phyloP scores from a whole-genome alignment of 2,888 invertebrate genomes.

The Sphinx pinastri region DNA sequence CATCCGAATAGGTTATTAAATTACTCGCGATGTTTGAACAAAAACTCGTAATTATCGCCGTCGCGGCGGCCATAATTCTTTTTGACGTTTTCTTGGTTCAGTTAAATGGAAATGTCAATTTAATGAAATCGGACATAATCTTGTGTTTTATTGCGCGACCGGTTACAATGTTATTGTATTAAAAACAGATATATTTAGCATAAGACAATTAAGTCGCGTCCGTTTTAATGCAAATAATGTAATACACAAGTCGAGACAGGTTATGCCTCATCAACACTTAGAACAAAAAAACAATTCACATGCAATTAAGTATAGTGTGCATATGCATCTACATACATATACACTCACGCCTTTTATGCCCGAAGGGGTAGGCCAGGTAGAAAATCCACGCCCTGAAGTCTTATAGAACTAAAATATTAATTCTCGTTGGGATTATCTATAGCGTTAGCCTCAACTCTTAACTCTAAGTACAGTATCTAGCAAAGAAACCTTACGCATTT shows the following conservation, averaged over 20 bases:
- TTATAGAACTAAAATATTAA: too few species aligned
- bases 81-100: slow-evolving; percentile 48
- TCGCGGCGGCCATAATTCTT: slow-evolving; percentile 53
- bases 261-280: neutral
- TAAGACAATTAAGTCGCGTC: neutral
- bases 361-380: too few species aligned
- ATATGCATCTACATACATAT: too few species aligned
- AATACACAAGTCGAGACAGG: neutral
- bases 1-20: slow-evolving; percentile 76
- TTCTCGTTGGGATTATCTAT: too few species aligned
- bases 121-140: slow-evolving; percentile 40
- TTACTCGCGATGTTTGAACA: slow-evolving; percentile 71
- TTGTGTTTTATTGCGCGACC: slow-evolving; percentile 19
- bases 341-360: too few species aligned
- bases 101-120: slow-evolving; percentile 51
- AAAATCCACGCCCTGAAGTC: too few species aligned
- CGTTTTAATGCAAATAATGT: slow-evolving; percentile 9
- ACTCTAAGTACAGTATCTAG: too few species aligned
- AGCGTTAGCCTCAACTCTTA: too few species aligned
- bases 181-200: slow-evolving; percentile 21
- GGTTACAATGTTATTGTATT: slow-evolving; percentile 23
- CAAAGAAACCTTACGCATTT: neutral
- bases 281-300: neutral
- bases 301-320: too few species aligned
- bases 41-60: slow-evolving; percentile 63